A percentile compares a stretch with the other conserved stretches of the same genome.
phyloP scores from a whole-genome alignment of 2,113 vertebrate species.

The Oncorhynchus nerka region DNA sequence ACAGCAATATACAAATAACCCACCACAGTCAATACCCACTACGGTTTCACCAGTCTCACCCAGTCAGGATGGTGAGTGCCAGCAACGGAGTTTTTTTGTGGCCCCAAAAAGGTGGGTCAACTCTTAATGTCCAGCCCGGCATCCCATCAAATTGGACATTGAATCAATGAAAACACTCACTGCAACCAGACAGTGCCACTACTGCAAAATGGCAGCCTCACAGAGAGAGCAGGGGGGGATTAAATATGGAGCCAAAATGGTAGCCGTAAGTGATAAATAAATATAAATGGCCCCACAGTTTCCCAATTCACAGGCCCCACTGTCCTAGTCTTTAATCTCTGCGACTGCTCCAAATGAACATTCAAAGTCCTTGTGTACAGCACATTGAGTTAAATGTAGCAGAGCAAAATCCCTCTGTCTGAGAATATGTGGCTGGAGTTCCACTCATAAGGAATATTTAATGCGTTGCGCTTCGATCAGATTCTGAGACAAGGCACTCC shows the following conservation, averaged over 20 bases:
- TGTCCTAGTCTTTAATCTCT: conserved; percentile 65
- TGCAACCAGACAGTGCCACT: background rate
- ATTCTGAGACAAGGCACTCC: too few relatives aligned
- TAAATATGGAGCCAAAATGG: conserved; percentile 57
- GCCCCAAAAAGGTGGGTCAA: conserved; percentile 10
- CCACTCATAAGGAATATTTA: conserved; percentile 70
- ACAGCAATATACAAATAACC: too few relatives aligned
- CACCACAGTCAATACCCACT: background rate
- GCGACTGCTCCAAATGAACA: conserved; percentile 63
- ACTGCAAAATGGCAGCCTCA: conserved; percentile 46
- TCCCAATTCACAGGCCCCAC: conserved; percentile 54
- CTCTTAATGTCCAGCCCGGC: conserved; percentile 34
- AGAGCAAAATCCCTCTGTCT: conserved; percentile 51
- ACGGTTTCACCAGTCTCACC: too few relatives aligned
- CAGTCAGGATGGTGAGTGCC: background rate
- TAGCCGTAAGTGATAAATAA: conserved; percentile 54
- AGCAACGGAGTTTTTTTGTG: background rate
- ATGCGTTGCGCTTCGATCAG: too few relatives aligned
- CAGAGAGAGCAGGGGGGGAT: conserved; percentile 46
- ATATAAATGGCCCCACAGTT: conserved; percentile 60
- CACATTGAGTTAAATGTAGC: too few relatives aligned
- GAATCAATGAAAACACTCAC: background rate
- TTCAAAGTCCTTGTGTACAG: conserved; percentile 17
- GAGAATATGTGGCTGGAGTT: conserved; percentile 66
- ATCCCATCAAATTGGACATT: conserved; percentile 18